Evolutionary conservation across 1,140 invertebrate species (phyloP).

Genomic region (Drosophila murphyi): DNA sequence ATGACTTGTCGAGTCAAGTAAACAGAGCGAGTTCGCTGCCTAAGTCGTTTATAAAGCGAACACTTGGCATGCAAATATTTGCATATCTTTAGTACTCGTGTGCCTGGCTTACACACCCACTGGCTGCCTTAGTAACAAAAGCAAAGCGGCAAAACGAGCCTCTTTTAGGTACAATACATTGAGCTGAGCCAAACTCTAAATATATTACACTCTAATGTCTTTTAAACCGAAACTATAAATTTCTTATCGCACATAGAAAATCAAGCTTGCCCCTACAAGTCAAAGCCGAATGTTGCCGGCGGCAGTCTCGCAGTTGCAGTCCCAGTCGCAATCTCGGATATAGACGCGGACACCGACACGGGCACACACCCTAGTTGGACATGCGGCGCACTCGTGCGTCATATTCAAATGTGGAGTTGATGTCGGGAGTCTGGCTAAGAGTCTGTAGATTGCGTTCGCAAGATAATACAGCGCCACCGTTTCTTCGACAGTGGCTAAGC

Average conservation of each 20-base stretch:
- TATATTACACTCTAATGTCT: constrained; percentile 81
- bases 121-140: constrained; percentile 62
- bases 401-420: constrained; percentile 73
- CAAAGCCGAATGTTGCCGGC: constrained; percentile 58
- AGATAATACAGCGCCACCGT: constrained; percentile 79
- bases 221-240: constrained; percentile 82
- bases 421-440: constrained; percentile 52
- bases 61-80: constrained; percentile 71
- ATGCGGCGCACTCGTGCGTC: constrained; percentile 72
- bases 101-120: constrained; percentile 68
- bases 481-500: constrained; percentile 37
- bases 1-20: constrained; percentile 27
- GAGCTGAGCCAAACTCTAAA: constrained; percentile 64
- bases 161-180: constrained; percentile 55
- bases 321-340: constrained; percentile 22
- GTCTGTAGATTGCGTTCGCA: constrained; percentile 67
- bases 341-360: constrained; percentile 26
- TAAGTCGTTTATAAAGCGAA: constrained; percentile 64
- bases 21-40: constrained; percentile 71
- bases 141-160: constrained; percentile 35
- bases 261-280: constrained; percentile 76
- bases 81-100: constrained; percentile 56
- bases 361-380: constrained; percentile 73
- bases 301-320: constrained; percentile 32
- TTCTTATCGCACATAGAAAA: constrained; percentile 79